Evolutionary conservation across 2,888 invertebrate genomes (phyloP), one percentile per base, ranked within the genome.

Genomic region (Luperina testacea): DNA sequence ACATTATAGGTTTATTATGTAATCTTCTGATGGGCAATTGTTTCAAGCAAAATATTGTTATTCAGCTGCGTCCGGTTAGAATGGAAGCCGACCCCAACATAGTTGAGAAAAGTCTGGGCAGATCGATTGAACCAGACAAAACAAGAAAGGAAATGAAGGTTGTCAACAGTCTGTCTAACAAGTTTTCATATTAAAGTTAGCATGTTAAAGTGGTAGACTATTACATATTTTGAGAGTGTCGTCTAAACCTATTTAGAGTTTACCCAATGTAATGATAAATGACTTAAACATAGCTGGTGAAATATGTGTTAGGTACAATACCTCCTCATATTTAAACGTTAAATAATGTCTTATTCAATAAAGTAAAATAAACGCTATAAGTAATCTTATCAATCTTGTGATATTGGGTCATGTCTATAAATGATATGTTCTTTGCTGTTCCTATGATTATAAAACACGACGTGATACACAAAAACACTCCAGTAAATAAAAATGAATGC

Each of bases 361-460:
- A 72, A 20, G 1, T 64, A 65, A 61, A 63, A 83, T 71, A 68
- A 64, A 64, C 15, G 32, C 53, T 73, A 87, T 76, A 57, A 1
- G 24, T 27, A 61, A 87, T 87, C 84, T 85, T 75, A 85, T 85
- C 84, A 51, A n/a, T 32, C 61, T 69, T 13, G 24, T 51, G 80
- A 79, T 84, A 83, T 78, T 83, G 27, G 38, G 63, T 59, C 61
- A 48, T 48, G 69, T 68, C 53, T 59, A 24, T 63, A 77, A 67
- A 42, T 71, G 73, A 77, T 82, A 71, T 48, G 24, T 45, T 59
- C 1, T 51, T 42, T 42, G 7, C 3, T 38, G 42, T 80, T 81
- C 27, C 27, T 61, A 13, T 53, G 48, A 84, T 84, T 81, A 59
- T 5, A 20, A 11, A 45, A 42, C 38, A 38, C 38, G 38, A 38